Evolutionary conservation across 2,113 vertebrate genomes (phyloP).

Genomic region (Oceanites oceanicus): DNA sequence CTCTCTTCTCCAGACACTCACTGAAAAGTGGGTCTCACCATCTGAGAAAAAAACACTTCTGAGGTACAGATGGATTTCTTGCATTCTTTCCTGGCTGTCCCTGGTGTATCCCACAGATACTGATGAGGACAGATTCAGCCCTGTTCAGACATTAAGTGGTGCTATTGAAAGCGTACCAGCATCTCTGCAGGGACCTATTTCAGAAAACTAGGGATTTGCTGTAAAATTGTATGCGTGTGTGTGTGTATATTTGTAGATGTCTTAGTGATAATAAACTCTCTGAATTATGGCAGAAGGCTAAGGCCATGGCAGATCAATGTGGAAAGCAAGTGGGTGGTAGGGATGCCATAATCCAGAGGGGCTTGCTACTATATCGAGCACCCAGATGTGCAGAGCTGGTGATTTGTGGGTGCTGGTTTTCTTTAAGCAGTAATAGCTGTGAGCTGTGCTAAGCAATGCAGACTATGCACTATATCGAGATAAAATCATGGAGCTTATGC

Average conservation of each 20-base stretch:
- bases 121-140: background rate
- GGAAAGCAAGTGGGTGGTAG: background rate
- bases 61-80: background rate
- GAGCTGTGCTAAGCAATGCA: background rate
- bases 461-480: background rate
- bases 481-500: background rate
- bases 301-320: background rate
- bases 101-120: background rate
- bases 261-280: background rate
- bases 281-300: background rate
- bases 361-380: background rate
- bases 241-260: background rate
- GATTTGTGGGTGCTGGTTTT: background rate
- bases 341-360: background rate
- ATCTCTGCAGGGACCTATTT: background rate
- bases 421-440: background rate
- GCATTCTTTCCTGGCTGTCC: background rate
- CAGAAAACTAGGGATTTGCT: background rate
- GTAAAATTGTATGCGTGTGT: background rate
- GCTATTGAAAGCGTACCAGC: background rate
- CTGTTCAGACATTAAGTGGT: background rate
- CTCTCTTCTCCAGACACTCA: background rate
- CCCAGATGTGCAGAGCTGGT: background rate
- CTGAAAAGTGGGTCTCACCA: background rate
- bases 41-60: background rate